These are phyloP conservation scores for Aphelinus atriplicis DNA, from an alignment of 1,140 invertebrate genomes.

Conservation along the genomic window DNA sequence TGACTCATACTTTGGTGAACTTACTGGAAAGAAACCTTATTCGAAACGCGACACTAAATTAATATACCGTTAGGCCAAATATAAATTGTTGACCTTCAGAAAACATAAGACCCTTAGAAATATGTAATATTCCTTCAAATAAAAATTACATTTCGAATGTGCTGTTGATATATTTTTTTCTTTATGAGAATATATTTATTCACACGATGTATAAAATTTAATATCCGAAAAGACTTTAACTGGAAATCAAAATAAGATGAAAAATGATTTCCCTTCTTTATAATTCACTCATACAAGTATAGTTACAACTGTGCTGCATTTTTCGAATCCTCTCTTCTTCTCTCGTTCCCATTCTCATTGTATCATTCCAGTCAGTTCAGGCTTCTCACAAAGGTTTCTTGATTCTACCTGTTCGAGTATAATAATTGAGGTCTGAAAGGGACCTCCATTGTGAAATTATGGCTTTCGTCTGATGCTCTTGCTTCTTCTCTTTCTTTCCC, in stretches of 20 bases:
- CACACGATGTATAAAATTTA: not conserved
- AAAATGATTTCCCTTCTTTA: conserved; percentile 10
- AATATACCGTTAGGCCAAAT: too few relatives aligned
- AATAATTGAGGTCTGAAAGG: conserved; percentile 33
- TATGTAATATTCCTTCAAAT: too few relatives aligned
- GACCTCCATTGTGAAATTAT: conserved; percentile 40
- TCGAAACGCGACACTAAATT: too few relatives aligned
- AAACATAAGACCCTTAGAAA: too few relatives aligned
- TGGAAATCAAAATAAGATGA: conserved; percentile 5
- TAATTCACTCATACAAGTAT: conserved; percentile 5
- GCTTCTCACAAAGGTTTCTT: conserved; percentile 25
- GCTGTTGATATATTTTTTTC: too few relatives aligned
- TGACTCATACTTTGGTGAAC: too few relatives aligned
- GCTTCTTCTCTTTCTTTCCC: conserved; percentile 6
- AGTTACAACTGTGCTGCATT: not conserved
- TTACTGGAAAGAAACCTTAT: too few relatives aligned
- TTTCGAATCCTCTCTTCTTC: conserved; percentile 11
- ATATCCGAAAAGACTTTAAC: conserved; percentile 1
- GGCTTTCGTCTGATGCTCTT: conserved; percentile 27
- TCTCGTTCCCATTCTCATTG: conserved; percentile 7
- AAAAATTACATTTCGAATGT: too few relatives aligned
- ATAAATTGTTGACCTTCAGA: too few relatives aligned
- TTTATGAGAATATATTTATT: conserved; percentile 17
- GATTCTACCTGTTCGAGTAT: conserved; percentile 40
- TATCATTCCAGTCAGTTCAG: conserved; percentile 25